These are phyloP conservation scores for Pseudocheirus occidentalis DNA, from an alignment of 2,797 vertebrate genomes.

Conservation along the genomic window DNA sequence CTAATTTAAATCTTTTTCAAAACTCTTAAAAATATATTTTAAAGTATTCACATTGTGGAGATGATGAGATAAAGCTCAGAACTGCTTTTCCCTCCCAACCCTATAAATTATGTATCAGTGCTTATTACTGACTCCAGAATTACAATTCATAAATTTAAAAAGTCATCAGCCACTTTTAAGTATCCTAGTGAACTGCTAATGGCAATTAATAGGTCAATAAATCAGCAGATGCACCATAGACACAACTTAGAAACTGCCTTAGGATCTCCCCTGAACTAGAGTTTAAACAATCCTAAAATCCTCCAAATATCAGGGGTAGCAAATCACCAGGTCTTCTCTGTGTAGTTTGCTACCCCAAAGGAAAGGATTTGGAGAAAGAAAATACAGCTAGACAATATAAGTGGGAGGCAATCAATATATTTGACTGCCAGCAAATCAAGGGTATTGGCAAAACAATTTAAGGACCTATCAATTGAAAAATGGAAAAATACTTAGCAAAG, in stretches of 20 bases:
- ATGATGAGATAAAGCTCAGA: constrained; percentile 7
- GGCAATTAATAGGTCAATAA: constrained; percentile 48
- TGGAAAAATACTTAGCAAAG: neutral
- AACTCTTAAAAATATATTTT: constrained; percentile 22
- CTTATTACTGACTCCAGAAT: constrained; percentile 53
- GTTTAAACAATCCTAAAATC: neutral
- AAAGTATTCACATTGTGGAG: constrained; percentile 27
- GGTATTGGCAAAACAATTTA: neutral
- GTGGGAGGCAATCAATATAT: neutral
- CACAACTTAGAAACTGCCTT: constrained; percentile 24
- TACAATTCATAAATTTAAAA: constrained; percentile 34
- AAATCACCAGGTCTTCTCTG: neutral
- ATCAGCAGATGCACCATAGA: constrained; percentile 27
- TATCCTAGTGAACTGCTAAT: constrained; percentile 10
- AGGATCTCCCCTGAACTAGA: neutral
- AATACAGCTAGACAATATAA: neutral
- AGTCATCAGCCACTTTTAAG: constrained; percentile 17
- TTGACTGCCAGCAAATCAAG: neutral
- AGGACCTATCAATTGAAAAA: neutral
- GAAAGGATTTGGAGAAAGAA: neutral
- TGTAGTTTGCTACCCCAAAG: neutral
- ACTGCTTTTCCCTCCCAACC: neutral
- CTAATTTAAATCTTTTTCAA: constrained; percentile 6
- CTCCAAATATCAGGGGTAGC: neutral
- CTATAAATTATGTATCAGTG: constrained; percentile 50